Base-by-base conservation (phyloP, 2,113 vertebrate genomes). In the Dasyurus viverrinus region DNA sequence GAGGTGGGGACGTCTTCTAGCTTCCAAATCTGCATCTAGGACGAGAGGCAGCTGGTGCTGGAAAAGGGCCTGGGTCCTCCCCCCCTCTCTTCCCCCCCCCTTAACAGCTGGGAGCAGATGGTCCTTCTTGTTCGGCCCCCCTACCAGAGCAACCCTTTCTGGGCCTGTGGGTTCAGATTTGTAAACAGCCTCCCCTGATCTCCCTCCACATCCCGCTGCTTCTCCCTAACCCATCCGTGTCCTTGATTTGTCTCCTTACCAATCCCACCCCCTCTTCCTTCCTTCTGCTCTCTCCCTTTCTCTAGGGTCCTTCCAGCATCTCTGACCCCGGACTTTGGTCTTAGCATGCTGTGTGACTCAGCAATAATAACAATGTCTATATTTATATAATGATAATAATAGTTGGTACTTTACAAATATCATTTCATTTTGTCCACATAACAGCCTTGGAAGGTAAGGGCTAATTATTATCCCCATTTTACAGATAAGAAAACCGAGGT, bases 91-190 rank as follows among this genome's bases (percentile, higher is more conserved):
- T n/a, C n/a, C n/a, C n/a, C n/a, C n/a, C n/a, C 84, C 19, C n/a
- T 93, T 93, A 93, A 0, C 23, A 89, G 95, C 97, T 94, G 96
- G 95, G 96, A 96, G 92, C 92, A 93, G 91, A 0, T 2, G 0
- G 76, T 96, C 95, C 96, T 97, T 97, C 97, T 97, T 97, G 97
- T 96, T 25, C 95, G 92, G 94, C 96, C 84, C 92, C 94, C 92
- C 92, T 4, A 94, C 9, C 1, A 95, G 46, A 91, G 1, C 50
- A 52, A 0, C 50, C 10, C 50, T 95, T 96, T n/a, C 0, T 0
- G 60, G 53, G 90, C 97, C 97, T 98, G 30, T 84, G 68, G 36
- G 68, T 42, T 42, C n/a, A 22, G 68, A 84, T 84, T 16, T 84
- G 68, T 84, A 84, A 84, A 84, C 68, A 84, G 16, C 60, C 68